These are phyloP conservation scores for Odontomyia ornata DNA, from an alignment of 2,888 invertebrate genomes.

Conservation along the genomic window DNA sequence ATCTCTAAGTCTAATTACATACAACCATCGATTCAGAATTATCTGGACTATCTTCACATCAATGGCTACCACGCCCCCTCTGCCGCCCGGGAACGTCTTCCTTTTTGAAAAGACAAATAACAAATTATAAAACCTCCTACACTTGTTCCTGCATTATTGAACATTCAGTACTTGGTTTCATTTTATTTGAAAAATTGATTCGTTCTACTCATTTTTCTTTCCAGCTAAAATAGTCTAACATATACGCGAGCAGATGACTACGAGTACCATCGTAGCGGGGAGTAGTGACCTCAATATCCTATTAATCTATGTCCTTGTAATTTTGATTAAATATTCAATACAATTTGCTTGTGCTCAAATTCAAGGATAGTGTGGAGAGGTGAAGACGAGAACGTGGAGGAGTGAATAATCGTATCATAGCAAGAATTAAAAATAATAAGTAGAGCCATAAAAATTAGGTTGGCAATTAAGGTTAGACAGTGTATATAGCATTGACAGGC, in stretches of 20 bases:
- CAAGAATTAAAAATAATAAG: background rate
- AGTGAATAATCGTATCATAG: background rate
- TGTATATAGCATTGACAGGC: background rate
- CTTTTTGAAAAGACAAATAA: conserved; percentile 1
- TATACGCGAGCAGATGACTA: too few relatives aligned
- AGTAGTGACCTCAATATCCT: conserved; percentile 23
- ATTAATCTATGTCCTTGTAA: conserved; percentile 26
- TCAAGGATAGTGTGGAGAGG: background rate
- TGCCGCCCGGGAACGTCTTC: background rate
- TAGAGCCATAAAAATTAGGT: background rate
- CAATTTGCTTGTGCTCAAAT: background rate
- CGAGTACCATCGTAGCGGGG: background rate
- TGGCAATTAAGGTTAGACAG: background rate
- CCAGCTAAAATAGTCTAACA: background rate
- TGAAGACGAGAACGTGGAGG: background rate
- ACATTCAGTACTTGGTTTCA: background rate
- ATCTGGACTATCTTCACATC: conserved; percentile 3
- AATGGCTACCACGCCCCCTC: background rate
- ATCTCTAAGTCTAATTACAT: conserved; percentile 5
- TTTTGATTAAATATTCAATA: conserved; percentile 32
- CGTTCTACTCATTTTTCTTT: background rate
- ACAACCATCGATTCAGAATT: conserved; percentile 22
- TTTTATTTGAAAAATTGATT: conserved; percentile 10
- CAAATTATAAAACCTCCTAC: conserved; percentile 3
- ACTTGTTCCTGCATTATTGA: background rate